phyloP scores from a whole-genome alignment of 1,140 invertebrate genomes.

The Fragariocoptes setiger region DNA sequence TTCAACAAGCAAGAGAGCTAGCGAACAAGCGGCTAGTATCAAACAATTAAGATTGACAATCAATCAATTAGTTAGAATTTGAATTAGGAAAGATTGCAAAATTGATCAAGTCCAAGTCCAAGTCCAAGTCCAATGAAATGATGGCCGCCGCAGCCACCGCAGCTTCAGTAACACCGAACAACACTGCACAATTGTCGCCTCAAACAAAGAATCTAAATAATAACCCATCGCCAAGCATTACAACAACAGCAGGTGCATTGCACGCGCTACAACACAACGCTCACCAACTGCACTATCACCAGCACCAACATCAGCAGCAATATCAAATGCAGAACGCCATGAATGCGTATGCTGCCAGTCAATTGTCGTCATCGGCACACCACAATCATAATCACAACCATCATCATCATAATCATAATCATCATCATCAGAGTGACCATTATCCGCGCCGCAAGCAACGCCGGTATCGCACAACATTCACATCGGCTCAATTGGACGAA shows the following conservation, averaged over 20 bases:
- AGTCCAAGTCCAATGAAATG: not conserved
- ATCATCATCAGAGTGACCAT: not conserved
- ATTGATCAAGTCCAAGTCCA: not conserved
- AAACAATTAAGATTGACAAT: not conserved
- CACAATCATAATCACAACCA: not conserved
- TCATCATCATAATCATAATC: not conserved
- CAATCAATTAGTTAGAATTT: not conserved
- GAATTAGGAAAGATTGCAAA: not conserved
- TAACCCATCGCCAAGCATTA: not conserved
- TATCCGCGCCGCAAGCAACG: conserved; percentile 48
- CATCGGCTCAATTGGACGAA: conserved; percentile 72
- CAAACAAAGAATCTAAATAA: not conserved
- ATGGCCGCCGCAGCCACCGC: not conserved
- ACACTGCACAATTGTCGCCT: too few relatives aligned
- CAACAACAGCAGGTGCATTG: not conserved
- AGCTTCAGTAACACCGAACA: too few relatives aligned
- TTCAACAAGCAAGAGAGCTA: not conserved
- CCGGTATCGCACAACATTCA: conserved; percentile 81
- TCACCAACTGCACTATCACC: not conserved
- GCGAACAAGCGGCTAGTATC: not conserved
- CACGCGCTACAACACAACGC: not conserved
- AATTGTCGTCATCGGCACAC: not conserved
- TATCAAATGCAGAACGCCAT: not conserved
- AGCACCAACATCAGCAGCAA: not conserved
- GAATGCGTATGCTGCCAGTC: not conserved